A percentile compares a stretch with the other conserved stretches of the same genome.
These are phyloP conservation scores for Zapus hudsonius DNA, from an alignment of 2,113 vertebrate genomes.

Conservation along the genomic window DNA sequence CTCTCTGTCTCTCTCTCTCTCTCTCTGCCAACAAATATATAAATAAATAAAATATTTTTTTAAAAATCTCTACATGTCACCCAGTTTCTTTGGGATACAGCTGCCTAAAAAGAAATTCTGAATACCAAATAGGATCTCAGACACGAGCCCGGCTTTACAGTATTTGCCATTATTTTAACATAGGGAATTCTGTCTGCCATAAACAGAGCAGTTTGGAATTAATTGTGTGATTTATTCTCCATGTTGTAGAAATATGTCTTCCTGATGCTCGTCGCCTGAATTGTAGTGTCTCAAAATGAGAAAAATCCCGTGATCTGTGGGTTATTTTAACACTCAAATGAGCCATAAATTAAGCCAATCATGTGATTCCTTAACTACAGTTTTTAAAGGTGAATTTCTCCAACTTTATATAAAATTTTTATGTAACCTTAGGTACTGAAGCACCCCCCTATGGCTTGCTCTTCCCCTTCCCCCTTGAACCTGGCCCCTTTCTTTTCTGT, in stretches of 20 bases:
- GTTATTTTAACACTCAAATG: constrained; percentile 52
- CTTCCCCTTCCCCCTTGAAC: background rate
- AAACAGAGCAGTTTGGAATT: constrained; percentile 24
- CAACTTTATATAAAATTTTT: background rate
- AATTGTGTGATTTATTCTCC: constrained; percentile 58
- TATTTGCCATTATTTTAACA: constrained; percentile 7
- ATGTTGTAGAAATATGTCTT: constrained; percentile 38
- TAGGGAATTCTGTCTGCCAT: constrained; percentile 7
- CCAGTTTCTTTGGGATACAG: background rate
- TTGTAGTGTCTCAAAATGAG: constrained; percentile 7
- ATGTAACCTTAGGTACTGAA: constrained; percentile 1
- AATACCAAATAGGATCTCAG: background rate
- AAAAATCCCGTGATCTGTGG: constrained; percentile 3
- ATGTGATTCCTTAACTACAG: constrained; percentile 48
- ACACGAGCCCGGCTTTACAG: background rate
- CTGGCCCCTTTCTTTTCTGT: background rate
- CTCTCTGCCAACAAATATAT: no score
- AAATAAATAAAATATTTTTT: no score
- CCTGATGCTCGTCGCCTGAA: background rate
- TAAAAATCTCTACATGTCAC: background rate
- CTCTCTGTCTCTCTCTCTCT: no score
- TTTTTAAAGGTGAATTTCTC: constrained; percentile 55
- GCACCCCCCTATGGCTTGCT: background rate
- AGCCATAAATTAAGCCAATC: constrained; percentile 58
- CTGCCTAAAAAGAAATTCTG: background rate